A percentile compares a stretch with the other conserved stretches of the same genome.
These are phyloP conservation scores for Galaxias olidus DNA, from an alignment of 2,797 vertebrate species.

Conservation along the genomic window DNA sequence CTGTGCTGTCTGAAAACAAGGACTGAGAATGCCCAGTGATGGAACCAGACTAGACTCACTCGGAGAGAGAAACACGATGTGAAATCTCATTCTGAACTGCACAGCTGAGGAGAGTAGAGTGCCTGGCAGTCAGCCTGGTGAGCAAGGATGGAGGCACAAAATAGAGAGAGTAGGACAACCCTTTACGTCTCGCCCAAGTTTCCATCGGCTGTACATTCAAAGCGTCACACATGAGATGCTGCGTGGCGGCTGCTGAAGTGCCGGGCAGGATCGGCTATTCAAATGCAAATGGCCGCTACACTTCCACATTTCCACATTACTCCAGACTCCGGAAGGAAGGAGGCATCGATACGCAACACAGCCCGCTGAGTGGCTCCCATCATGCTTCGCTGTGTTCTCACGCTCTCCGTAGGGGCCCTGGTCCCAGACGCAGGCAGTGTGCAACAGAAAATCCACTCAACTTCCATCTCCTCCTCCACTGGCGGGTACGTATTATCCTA, in stretches of 20 bases:
- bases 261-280: conserved; percentile 52
- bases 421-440: conserved; percentile 54
- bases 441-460: conserved; percentile 38
- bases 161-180: not conserved
- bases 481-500: conserved; percentile 61
- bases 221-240: conserved; percentile 50
- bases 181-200: conserved; percentile 34
- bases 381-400: conserved; percentile 48
- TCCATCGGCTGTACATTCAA: conserved; percentile 47
- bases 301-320: conserved; percentile 29
- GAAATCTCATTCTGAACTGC: conserved; percentile 77
- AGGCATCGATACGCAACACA: conserved; percentile 37
- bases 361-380: conserved; percentile 49
- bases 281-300: conserved; percentile 47
- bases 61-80: conserved; percentile 71
- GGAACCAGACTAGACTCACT: conserved; percentile 54
- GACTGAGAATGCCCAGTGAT: conserved; percentile 48
- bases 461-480: conserved; percentile 36
- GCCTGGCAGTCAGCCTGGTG: conserved; percentile 65
- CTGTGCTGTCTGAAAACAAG: conserved; percentile 31
- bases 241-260: conserved; percentile 46
- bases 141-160: conserved; percentile 30
- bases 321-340: conserved; percentile 31
- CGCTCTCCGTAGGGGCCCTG: conserved; percentile 45
- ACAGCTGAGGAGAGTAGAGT: conserved; percentile 68